A percentile compares a stretch with the other conserved stretches of the same genome.
phyloP scores from a whole-genome alignment of 1,140 invertebrate genomes.

The Trichoplusia ni region DNA sequence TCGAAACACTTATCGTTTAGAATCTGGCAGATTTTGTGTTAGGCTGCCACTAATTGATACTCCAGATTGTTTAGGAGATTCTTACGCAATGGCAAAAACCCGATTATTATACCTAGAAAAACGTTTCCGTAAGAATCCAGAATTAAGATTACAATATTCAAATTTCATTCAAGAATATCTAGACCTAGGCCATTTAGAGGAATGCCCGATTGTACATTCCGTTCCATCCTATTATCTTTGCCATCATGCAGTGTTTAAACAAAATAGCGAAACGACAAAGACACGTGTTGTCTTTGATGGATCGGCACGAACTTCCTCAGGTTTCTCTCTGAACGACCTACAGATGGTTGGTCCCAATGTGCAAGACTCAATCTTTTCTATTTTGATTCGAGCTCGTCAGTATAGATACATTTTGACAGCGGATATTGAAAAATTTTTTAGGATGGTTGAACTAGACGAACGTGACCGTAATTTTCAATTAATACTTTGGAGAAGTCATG shows the following conservation, averaged over 20 bases:
- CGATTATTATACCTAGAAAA: constrained; percentile 48
- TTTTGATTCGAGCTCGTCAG: constrained; percentile 23
- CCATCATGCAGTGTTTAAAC: constrained; percentile 36
- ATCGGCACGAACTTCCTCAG: constrained; percentile 19
- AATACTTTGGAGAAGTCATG: constrained; percentile 60
- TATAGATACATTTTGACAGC: constrained; percentile 25
- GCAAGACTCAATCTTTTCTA: constrained; percentile 34
- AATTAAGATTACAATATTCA: constrained; percentile 32
- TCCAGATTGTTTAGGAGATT: constrained; percentile 47
- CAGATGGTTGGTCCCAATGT: constrained; percentile 27
- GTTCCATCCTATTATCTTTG: constrained; percentile 10
- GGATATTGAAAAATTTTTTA: constrained; percentile 32
- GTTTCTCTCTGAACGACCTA: constrained; percentile 33
- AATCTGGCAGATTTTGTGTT: constrained; percentile 51
- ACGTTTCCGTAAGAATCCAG: constrained; percentile 44
- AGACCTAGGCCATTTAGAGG: constrained; percentile 33
- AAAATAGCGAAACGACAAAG: constrained; percentile 36
- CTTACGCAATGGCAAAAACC: constrained; percentile 42
- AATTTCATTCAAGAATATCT: constrained; percentile 38
- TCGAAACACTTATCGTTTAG: constrained; percentile 34
- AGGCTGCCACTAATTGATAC: constrained; percentile 47
- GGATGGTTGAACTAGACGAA: constrained; percentile 11
- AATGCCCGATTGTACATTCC: neutral
- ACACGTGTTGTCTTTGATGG: constrained; percentile 38
- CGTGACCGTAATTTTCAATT: constrained; percentile 39